Evolutionary conservation across 1,140 invertebrate genomes (phyloP).

Genomic region (Cyrtorhinus lividipennis): DNA sequence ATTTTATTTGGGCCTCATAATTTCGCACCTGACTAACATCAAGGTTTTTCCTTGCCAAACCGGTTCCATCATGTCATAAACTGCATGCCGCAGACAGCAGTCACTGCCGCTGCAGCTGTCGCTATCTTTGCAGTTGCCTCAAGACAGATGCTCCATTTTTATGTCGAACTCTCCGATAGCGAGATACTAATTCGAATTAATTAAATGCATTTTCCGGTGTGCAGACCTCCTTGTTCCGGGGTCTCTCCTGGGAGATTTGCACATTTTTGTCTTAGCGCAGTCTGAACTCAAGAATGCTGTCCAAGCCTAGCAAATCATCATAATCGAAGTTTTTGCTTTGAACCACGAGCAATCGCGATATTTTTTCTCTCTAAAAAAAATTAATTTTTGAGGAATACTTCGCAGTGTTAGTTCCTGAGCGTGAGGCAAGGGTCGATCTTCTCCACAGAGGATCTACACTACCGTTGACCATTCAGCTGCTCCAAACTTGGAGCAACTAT

Average conservation of each 20-base stretch:
- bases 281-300: conserved; percentile 20
- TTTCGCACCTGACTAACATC: conserved; percentile 25
- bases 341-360: conserved; percentile 19
- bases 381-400: conserved; percentile 20
- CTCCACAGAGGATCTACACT: no score
- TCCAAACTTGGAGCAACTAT: not conserved
- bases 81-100: no score
- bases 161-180: conserved; percentile 25
- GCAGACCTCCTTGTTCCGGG: not conserved
- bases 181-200: conserved; percentile 17
- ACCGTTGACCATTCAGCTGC: no score
- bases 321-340: conserved; percentile 20
- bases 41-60: conserved; percentile 31
- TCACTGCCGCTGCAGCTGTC: no score
- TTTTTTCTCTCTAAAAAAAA: conserved; percentile 22
- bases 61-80: conserved; percentile 25
- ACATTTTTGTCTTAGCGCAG: conserved; percentile 22
- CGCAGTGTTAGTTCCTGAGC: no score
- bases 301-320: conserved; percentile 21
- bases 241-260: conserved; percentile 17
- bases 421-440: no score
- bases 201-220: not conserved
- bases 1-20: conserved; percentile 27
- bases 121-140: conserved; percentile 30
- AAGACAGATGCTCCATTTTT: conserved; percentile 28